Evolutionary conservation across 2,113 vertebrate species (phyloP).

Genomic region (Abramis brama): DNA sequence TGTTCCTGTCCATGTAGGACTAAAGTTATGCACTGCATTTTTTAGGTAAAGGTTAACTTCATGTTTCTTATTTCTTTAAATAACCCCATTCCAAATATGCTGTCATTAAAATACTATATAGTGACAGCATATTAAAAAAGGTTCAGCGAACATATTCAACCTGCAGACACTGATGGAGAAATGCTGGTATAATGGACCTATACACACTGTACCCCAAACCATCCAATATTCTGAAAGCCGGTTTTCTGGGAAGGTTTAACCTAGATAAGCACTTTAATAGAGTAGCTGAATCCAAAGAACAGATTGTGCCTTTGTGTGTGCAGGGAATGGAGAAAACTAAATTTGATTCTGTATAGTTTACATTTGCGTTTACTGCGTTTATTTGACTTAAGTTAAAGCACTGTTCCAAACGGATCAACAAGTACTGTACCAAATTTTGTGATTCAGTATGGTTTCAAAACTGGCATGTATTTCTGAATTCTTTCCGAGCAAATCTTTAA

Average conservation of each 20-base stretch:
- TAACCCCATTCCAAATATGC: not conserved
- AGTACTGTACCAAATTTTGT: constrained; percentile 1
- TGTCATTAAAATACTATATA: not conserved
- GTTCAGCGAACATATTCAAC: not conserved
- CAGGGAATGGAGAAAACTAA: not conserved
- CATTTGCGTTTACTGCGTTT: not conserved
- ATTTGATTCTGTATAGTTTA: constrained; percentile 23
- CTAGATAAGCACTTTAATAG: not conserved
- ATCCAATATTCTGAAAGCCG: not conserved
- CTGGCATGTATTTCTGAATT: not conserved
- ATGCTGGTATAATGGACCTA: not conserved
- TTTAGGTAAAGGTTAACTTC: not conserved
- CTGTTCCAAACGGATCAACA: not conserved
- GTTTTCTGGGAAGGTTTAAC: not conserved
- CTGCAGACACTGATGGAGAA: not conserved
- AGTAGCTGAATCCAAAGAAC: not conserved
- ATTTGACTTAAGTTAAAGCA: constrained; percentile 10
- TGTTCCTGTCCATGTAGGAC: constrained; percentile 11
- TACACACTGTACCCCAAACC: not conserved
- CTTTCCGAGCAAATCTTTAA: not conserved
- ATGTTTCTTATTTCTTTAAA: not conserved
- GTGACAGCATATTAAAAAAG: not conserved
- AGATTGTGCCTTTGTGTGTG: not conserved
- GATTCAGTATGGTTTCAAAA: not conserved
- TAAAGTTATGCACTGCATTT: constrained; percentile 20